Percentiles rank a stretch among this genome's conserved stretches.
Evolutionary conservation across 2,797 vertebrate genomes (phyloP).

Genomic region (Anas flavirostris): DNA sequence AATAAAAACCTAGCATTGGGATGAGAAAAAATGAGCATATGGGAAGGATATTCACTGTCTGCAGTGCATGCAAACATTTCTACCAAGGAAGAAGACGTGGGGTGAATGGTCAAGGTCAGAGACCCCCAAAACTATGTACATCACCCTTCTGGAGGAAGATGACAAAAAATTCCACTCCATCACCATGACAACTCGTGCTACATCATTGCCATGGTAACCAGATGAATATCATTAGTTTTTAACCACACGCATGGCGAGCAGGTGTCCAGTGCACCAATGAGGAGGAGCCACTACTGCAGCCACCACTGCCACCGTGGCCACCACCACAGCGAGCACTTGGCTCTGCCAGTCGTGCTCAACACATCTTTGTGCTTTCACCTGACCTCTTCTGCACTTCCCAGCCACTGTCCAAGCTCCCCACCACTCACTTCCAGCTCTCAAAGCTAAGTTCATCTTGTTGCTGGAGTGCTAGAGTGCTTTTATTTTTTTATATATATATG

Average conservation of each 20-base stretch:
- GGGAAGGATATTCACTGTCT: not conserved
- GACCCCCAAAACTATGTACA: constrained; percentile 10
- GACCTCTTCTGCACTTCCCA: not conserved
- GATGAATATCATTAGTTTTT: constrained; percentile 60
- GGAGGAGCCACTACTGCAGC: not conserved
- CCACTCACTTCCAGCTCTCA: not conserved
- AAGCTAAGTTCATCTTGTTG: not conserved
- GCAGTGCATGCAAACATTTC: not conserved
- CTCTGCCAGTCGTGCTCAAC: not conserved
- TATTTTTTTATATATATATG: not conserved
- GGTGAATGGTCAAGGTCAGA: constrained; percentile 5
- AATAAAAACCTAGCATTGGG: not conserved
- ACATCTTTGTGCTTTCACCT: not conserved
- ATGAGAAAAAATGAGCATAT: not conserved
- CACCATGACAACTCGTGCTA: constrained; percentile 76
- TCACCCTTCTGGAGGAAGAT: constrained; percentile 40
- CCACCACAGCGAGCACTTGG: rapidly evolving
- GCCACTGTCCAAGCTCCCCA: rapidly evolving
- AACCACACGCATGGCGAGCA: constrained; percentile 41
- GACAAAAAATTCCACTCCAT: constrained; percentile 53
- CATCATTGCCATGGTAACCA: constrained; percentile 77
- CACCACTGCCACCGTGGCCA: not conserved
- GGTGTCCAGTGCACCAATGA: not conserved
- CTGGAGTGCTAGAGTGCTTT: not conserved
- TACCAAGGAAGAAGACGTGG: not conserved